Conservation (phyloP, 2,113 vertebrate genomes). For the Nesogale talazaci region DNA sequence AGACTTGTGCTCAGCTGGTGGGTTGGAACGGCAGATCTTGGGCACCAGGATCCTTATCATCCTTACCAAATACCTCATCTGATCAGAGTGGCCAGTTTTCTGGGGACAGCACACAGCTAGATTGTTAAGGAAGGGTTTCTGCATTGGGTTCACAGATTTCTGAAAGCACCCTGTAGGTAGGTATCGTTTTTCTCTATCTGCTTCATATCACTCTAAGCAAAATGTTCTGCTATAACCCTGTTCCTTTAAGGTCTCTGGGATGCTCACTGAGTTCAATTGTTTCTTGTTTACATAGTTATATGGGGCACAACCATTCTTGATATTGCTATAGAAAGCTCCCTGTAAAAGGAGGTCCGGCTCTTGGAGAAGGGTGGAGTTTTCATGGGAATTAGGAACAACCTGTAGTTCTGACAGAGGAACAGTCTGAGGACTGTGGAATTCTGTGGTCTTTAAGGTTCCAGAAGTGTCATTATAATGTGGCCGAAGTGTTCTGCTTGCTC, state of each 20-base stretch:
- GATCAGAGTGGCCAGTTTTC: neutral
- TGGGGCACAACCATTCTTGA: neutral
- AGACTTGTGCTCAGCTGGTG: no score
- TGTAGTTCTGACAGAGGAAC: neutral
- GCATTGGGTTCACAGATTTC: neutral
- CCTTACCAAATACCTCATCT: neutral
- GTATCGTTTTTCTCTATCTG: neutral
- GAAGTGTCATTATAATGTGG: neutral
- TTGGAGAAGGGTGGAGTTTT: neutral
- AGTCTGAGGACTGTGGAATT: neutral
- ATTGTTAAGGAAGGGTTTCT: neutral
- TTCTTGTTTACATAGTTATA: conserved; percentile 54
- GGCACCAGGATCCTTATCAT: no score
- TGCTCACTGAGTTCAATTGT: neutral
- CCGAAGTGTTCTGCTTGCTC: neutral
- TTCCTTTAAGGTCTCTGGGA: neutral
- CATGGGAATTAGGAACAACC: neutral
- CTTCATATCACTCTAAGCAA: neutral
- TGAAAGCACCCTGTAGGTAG: neutral
- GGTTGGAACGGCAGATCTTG: no score
- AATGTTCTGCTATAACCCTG: neutral
- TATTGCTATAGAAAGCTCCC: neutral
- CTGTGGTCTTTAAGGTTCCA: neutral
- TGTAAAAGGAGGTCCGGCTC: neutral
- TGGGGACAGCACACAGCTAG: neutral